A percentile compares a stretch with the other conserved stretches of the same genome.
Evolutionary conservation across 2,113 vertebrate genomes (phyloP).

Genomic region (Otus sunia): DNA sequence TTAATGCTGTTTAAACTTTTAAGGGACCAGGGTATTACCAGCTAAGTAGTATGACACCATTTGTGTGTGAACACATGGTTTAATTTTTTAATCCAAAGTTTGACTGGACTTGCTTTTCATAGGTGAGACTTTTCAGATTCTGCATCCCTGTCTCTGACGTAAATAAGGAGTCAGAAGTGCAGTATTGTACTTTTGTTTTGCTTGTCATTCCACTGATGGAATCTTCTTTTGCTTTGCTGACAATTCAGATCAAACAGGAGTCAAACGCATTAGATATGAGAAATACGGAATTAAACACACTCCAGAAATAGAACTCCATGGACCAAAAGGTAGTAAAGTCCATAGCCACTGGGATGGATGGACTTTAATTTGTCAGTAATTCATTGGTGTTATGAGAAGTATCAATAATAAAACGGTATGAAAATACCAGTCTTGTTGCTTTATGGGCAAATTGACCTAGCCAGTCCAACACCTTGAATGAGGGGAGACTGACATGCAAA

Average conservation of each 20-base stretch:
- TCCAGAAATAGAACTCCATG: neutral
- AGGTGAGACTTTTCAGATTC: neutral
- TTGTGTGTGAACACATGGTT: neutral
- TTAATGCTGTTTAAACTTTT: neutral
- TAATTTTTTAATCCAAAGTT: neutral
- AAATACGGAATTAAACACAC: neutral
- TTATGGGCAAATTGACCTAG: neutral
- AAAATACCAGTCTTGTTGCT: conserved; percentile 4
- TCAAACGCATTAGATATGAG: neutral
- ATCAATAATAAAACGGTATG: neutral
- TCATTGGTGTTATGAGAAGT: neutral
- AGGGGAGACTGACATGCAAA: conserved; percentile 57
- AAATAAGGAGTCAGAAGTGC: neutral
- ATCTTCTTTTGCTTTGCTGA: neutral
- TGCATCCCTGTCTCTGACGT: neutral
- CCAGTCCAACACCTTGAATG: conserved; percentile 51
- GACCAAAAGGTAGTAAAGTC: neutral
- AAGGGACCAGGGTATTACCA: neutral
- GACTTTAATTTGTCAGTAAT: conserved; percentile 3
- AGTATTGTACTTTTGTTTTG: neutral
- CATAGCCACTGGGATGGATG: neutral
- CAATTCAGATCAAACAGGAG: neutral
- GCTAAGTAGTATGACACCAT: neutral
- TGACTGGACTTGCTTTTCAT: neutral
- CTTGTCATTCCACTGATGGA: neutral